A percentile compares a stretch with the other conserved stretches of the same genome.
Conservation (phyloP, 2,113 vertebrate species). For the Vulpes lagopus region DNA sequence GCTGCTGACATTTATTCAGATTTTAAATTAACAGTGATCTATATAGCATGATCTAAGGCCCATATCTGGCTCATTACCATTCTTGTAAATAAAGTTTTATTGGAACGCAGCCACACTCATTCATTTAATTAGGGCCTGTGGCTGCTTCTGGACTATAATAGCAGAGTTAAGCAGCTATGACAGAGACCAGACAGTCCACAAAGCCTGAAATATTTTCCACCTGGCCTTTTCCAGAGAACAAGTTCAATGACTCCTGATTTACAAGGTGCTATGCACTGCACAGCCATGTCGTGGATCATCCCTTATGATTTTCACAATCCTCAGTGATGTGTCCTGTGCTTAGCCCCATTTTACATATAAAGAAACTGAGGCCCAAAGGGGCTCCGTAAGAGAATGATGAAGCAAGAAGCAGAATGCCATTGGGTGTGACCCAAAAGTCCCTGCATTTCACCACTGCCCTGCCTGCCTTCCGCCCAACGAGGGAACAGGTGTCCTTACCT, state of each 20-base stretch:
- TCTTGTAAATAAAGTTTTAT: conserved; percentile 23
- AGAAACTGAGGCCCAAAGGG: background rate
- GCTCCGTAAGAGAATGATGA: fast-evolving
- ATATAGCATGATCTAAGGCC: background rate
- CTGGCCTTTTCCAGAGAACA: background rate
- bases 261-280: too few species aligned
- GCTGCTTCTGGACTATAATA: background rate
- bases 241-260: background rate
- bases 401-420: background rate
- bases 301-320: background rate
- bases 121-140: background rate
- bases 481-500: background rate
- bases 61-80: background rate
- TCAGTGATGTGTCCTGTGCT: fast-evolving
- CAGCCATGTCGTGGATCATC: fast-evolving
- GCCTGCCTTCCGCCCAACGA: fast-evolving
- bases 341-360: background rate
- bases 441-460: fast-evolving
- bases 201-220: background rate
- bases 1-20: background rate
- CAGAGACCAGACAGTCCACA: too few species aligned
- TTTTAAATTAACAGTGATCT: background rate
- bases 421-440: background rate
- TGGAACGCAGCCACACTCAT: background rate
- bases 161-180: background rate